Evolutionary conservation across 2,797 vertebrate species (phyloP).

Genomic region (Notamacropus eugenii): DNA sequence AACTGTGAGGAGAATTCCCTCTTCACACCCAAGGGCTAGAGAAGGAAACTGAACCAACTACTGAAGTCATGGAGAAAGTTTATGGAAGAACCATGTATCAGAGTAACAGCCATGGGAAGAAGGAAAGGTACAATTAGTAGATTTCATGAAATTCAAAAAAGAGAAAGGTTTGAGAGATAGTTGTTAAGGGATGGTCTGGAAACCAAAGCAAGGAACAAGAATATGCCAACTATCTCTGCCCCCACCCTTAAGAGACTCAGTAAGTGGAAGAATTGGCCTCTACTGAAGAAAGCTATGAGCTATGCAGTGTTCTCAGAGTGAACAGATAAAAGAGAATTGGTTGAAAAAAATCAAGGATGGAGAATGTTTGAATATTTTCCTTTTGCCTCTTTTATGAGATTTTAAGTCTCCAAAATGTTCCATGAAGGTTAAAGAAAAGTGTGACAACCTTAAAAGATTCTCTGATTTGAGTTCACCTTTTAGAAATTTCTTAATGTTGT

Average conservation of each 20-base stretch:
- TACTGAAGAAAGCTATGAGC: not conserved
- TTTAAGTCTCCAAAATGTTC: not conserved
- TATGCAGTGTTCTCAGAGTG: not conserved
- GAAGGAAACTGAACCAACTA: no score
- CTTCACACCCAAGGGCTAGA: no score
- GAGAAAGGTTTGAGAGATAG: not conserved
- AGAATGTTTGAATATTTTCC: not conserved
- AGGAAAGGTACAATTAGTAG: not conserved
- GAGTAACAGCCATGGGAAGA: not conserved
- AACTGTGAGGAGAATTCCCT: no score
- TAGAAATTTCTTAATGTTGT: not conserved
- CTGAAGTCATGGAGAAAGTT: not conserved
- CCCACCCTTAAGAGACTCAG: not conserved
- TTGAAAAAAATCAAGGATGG: not conserved
- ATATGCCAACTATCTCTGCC: not conserved
- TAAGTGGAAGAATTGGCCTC: not conserved
- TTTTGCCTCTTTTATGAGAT: not conserved
- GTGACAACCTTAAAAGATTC: not conserved
- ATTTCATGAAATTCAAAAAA: not conserved
- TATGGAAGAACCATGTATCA: not conserved
- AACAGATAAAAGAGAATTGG: no score
- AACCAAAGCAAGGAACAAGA: not conserved
- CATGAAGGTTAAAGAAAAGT: not conserved
- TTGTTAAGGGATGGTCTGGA: not conserved
- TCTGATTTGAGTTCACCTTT: not conserved